phyloP scores from a whole-genome alignment of 2,113 vertebrate genomes.

The Pteruthius melanotis region DNA sequence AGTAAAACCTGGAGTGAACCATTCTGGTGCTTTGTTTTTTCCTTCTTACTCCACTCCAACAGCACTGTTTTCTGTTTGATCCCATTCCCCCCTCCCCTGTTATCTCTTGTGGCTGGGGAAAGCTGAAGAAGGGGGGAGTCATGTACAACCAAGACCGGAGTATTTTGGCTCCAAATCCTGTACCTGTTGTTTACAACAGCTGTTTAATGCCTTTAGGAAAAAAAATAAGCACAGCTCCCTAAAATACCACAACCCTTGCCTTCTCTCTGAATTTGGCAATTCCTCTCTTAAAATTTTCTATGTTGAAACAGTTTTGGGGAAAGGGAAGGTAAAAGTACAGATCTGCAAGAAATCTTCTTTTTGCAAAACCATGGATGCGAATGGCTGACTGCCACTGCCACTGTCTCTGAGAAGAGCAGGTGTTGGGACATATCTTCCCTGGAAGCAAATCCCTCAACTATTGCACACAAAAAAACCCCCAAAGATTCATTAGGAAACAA shows the following conservation, averaged over 20 bases:
- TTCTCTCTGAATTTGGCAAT: not conserved
- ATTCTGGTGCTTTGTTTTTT: not conserved
- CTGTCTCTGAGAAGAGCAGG: not conserved
- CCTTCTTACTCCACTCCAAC: not conserved
- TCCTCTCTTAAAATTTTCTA: not conserved
- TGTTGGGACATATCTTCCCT: constrained; percentile 9
- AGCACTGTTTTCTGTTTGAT: not conserved
- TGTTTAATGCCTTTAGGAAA: not conserved
- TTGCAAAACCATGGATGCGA: not conserved
- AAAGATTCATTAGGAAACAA: constrained; percentile 39
- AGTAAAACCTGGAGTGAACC: not conserved
- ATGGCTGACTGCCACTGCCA: not conserved
- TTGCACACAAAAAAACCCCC: not conserved
- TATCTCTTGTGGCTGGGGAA: not conserved
- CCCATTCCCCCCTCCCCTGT: not conserved
- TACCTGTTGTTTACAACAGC: not conserved
- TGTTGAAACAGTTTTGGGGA: not conserved
- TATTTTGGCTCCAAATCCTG: not conserved
- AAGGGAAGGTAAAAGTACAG: not conserved
- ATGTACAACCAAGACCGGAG: not conserved
- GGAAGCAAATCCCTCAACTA: constrained; percentile 16
- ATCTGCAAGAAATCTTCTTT: not conserved
- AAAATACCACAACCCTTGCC: not conserved
- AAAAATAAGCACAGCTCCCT: not conserved
- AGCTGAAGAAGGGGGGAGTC: not conserved